Evolutionary conservation across 2,888 invertebrate species (phyloP).

Genomic region (Cordilura impudica): DNA sequence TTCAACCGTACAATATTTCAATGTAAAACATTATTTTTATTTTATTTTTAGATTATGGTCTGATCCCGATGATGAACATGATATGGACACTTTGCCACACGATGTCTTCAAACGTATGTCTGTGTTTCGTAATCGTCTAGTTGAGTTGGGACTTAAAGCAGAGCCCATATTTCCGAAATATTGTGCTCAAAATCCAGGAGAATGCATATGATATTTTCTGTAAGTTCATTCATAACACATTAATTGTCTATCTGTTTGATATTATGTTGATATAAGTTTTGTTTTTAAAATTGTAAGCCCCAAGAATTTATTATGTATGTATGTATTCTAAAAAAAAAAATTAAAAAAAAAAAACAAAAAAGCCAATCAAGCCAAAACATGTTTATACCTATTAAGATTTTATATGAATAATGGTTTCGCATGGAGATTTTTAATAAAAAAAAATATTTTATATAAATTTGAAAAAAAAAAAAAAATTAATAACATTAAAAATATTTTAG

Average conservation of each 20-base stretch:
- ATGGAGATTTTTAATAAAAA: slow-evolving; percentile 6
- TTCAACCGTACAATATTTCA: no score
- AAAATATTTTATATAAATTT: background rate
- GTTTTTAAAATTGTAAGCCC: slow-evolving; percentile 8
- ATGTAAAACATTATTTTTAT: no score
- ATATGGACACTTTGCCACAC: slow-evolving; percentile 75
- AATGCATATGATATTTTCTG: slow-evolving; percentile 78
- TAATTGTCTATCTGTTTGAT: background rate
- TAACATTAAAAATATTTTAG: background rate
- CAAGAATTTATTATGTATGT: slow-evolving; percentile 9
- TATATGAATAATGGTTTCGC: slow-evolving; percentile 41
- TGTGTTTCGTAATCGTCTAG: slow-evolving; percentile 77
- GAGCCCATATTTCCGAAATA: slow-evolving; percentile 78
- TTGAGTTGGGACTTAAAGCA: slow-evolving; percentile 77
- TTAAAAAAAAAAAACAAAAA: slow-evolving; percentile 8
- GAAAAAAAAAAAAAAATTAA: background rate
- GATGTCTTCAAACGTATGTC: slow-evolving; percentile 78
- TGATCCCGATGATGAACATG: slow-evolving; percentile 77
- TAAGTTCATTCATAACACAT: slow-evolving; percentile 61
- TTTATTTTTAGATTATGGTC: slow-evolving; percentile 73
- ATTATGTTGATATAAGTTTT: background rate
- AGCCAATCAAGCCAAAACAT: slow-evolving; percentile 49
- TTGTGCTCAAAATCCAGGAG: slow-evolving; percentile 78
- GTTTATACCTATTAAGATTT: background rate
- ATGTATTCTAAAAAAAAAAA: background rate